phyloP scores from a whole-genome alignment of 35 echinoderm and acorn worm species.

The Eucidaris tribuloides region DNA sequence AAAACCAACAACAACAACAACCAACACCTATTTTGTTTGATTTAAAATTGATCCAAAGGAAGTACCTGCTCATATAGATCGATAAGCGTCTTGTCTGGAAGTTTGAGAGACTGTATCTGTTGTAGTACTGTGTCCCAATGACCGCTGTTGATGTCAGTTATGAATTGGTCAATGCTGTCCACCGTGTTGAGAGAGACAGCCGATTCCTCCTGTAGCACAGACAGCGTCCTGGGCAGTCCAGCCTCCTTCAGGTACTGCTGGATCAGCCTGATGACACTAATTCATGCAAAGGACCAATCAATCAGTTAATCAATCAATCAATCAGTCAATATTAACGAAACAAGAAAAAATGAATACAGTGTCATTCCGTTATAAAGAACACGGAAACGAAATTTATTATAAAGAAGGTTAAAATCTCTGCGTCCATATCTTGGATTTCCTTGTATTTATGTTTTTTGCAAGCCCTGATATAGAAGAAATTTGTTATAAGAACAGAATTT shows the following conservation, averaged over 20 bases:
- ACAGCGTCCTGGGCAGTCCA: conserved; percentile 64
- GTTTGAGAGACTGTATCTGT: conserved; percentile 95
- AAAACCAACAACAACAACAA: too few species aligned
- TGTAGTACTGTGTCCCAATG: conserved; percentile 98
- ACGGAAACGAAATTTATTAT: too few species aligned
- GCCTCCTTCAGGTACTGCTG: conserved; percentile 98
- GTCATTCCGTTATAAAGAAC: not conserved
- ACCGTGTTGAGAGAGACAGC: conserved; percentile 94
- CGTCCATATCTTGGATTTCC: too few species aligned
- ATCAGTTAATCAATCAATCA: too few species aligned
- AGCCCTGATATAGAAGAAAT: too few species aligned
- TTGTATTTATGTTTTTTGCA: too few species aligned
- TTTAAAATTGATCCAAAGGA: not conserved
- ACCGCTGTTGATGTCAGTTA: conserved; percentile 96
- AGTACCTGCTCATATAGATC: conserved; percentile 97
- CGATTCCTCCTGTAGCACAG: conserved; percentile 83
- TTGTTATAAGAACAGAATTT: too few species aligned
- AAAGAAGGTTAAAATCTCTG: too few species aligned
- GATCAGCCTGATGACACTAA: conserved; percentile 95
- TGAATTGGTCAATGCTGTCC: conserved; percentile 96
- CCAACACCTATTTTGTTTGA: too few species aligned
- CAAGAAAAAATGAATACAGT: not conserved
- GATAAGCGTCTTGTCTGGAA: conserved; percentile 94
- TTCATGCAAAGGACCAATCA: too few species aligned
- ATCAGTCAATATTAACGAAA: conserved; percentile 17